Base-by-base conservation (phyloP, 2,888 invertebrate species). In the Stenchaetothrips biformis region DNA sequence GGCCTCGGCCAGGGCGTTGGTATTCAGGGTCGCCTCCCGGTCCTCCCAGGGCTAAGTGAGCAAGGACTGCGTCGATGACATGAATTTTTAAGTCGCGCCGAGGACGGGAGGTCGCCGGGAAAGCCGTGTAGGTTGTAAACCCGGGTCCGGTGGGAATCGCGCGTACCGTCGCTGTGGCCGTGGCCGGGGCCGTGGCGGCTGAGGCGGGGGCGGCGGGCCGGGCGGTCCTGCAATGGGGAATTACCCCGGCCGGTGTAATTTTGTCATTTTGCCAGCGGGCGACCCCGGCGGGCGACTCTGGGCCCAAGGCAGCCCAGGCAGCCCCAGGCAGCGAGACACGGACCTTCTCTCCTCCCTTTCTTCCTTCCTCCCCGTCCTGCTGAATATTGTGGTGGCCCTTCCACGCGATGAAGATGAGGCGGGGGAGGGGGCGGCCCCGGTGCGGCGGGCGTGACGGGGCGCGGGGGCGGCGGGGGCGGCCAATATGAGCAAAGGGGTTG, bases 31-130 rank as follows among this genome's bases (percentile, higher is more conserved):
- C 59, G 16, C 59, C 59, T 13, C 59, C 59, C 18, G 16, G 13
- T 53, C 59, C 16, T 7, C 25, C 37, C 18, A 21, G 21, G 67
- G 67, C 67, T 74, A 74, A 74, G 67, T 74, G 67, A 74, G 67
- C 67, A 21, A 74, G 67, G 67, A 74, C 67, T 74, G 67, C 67
- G 67, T 74, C 67, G 67, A 74, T 74, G 67, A 74, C 67, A 74
- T 74, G 67, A 74, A 74, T 74, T 74, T 74, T 74, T 74, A 74
- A 74, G 67, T 25, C 67, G 25, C 25, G 21, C 67, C 67, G 67
- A 74, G 67, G 67, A 74, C 67, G 18, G 59, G 59, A 16, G 67
- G 21, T 67, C 53, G 13, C 53, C 67, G 67, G 67, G 21, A 21
- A 74, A 74, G 67, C 25, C 67, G 67, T 74, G 67, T 74, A 25